Evolutionary conservation across 2,888 invertebrate species (phyloP).

Genomic region (Andricus quercusramuli): DNA sequence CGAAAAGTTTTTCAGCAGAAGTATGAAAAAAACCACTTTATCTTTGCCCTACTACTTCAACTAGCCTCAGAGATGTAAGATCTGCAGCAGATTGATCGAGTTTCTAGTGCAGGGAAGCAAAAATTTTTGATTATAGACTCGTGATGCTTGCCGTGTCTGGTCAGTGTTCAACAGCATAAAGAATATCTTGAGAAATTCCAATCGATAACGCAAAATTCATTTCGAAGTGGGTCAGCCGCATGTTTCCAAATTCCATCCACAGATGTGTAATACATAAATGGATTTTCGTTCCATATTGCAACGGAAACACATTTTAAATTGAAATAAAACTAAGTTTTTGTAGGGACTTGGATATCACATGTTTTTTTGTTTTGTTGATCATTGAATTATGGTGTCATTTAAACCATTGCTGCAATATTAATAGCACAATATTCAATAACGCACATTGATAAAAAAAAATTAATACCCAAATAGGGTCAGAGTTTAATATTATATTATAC

Average conservation of each 20-base stretch:
- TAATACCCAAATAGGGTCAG: no score
- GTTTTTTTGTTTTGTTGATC: neutral
- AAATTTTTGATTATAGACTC: neutral
- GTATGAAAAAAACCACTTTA: slow-evolving; percentile 10
- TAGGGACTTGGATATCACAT: neutral
- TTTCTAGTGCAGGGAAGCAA: neutral
- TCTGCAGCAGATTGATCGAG: neutral
- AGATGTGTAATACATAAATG: slow-evolving; percentile 30
- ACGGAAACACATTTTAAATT: slow-evolving; percentile 1
- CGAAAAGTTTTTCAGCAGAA: slow-evolving; percentile 5
- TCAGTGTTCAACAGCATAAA: neutral
- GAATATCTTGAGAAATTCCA: neutral
- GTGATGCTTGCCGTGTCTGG: neutral
- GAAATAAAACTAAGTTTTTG: neutral
- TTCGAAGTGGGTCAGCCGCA: slow-evolving; percentile 32
- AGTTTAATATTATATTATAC: no score
- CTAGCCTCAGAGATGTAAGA: slow-evolving; percentile 9
- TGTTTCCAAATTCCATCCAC: slow-evolving; percentile 32
- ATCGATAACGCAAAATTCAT: neutral
- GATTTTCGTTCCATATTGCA: neutral
- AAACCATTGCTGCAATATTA: no score
- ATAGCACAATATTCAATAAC: no score
- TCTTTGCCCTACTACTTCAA: slow-evolving; percentile 5
- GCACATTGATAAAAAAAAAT: no score
- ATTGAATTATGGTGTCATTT: no score